A percentile compares a stretch with the other conserved stretches of the same genome.
phyloP scores from a whole-genome alignment of 1,140 invertebrate genomes.

The Scaptomyza hsui region DNA sequence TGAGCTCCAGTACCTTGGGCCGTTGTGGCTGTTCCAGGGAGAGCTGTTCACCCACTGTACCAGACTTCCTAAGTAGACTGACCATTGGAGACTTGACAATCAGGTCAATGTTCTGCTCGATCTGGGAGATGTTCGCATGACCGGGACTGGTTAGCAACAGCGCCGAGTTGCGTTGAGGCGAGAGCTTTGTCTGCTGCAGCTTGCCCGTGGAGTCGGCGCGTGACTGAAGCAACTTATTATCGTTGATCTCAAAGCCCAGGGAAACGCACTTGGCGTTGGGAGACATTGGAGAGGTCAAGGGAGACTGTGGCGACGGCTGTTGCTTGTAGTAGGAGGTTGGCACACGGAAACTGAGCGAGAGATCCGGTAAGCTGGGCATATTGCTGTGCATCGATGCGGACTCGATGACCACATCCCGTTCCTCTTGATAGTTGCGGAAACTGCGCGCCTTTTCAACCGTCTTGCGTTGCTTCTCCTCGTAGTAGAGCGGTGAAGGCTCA shows the following conservation, averaged over 20 bases:
- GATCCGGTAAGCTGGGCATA: slow-evolving; percentile 82
- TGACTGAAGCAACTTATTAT: slow-evolving; percentile 69
- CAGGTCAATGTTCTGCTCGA: slow-evolving; percentile 79
- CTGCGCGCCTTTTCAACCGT: slow-evolving; percentile 88
- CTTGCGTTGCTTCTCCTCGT: slow-evolving; percentile 83
- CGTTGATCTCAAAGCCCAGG: slow-evolving; percentile 76
- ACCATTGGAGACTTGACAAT: slow-evolving; percentile 80
- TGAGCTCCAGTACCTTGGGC: slow-evolving; percentile 62
- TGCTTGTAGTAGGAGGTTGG: slow-evolving; percentile 64
- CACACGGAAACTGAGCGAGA: slow-evolving; percentile 73
- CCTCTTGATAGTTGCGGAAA: slow-evolving; percentile 86
- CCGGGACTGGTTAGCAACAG: slow-evolving; percentile 42
- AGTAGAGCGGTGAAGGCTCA: slow-evolving; percentile 59
- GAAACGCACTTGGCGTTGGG: slow-evolving; percentile 61
- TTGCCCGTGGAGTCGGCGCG: slow-evolving; percentile 61
- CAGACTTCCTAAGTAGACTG: slow-evolving; percentile 70
- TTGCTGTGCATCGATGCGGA: slow-evolving; percentile 52
- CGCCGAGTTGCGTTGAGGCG: slow-evolving; percentile 49
- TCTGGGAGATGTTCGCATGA: slow-evolving; percentile 62
- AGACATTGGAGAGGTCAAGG: slow-evolving; percentile 47
- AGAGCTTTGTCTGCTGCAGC: slow-evolving; percentile 36
- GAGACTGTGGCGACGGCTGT: slow-evolving; percentile 34
- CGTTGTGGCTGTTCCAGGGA: slow-evolving; percentile 41
- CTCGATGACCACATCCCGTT: slow-evolving; percentile 30
- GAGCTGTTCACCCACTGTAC: slow-evolving; percentile 31